Percentiles rank a stretch among this genome's conserved stretches.
These are phyloP conservation scores for Procambarus virginalis DNA, from an alignment of 1,140 invertebrate species.

Conservation along the genomic window DNA sequence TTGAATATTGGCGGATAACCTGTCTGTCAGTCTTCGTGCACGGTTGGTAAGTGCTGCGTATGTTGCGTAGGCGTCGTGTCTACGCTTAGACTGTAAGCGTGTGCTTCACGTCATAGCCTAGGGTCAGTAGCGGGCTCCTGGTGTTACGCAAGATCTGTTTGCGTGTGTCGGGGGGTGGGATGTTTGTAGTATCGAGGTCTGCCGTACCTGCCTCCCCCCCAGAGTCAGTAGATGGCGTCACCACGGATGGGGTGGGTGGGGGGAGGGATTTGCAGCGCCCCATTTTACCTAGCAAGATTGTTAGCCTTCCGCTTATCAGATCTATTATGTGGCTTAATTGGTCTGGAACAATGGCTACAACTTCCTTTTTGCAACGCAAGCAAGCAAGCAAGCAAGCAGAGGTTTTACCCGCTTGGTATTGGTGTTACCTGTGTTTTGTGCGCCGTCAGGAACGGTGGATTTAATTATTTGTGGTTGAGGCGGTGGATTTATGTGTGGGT, in stretches of 20 bases:
- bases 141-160: slow-evolving; percentile 1
- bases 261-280: neutral
- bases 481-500: neutral
- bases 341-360: slow-evolving; percentile 20
- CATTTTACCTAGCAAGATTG: slow-evolving; percentile 16
- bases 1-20: neutral
- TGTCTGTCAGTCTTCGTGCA: neutral
- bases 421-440: neutral
- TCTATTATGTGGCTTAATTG: slow-evolving; percentile 19
- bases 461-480: slow-evolving; percentile 1
- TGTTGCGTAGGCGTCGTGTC: neutral
- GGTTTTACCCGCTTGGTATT: neutral
- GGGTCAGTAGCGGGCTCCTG: neutral
- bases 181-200: neutral
- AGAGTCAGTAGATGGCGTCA: neutral
- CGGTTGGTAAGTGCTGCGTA: neutral
- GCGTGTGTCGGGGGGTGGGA: neutral
- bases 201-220: neutral
- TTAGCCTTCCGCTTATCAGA: slow-evolving; percentile 2
- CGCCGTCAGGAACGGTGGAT: neutral
- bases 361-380: slow-evolving; percentile 12
- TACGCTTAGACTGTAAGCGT: too few species aligned
- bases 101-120: too few species aligned
- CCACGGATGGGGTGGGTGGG: neutral
- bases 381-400: too few species aligned